phyloP scores from a whole-genome alignment of 2,113 vertebrate species.

The Plotosus lineatus region DNA sequence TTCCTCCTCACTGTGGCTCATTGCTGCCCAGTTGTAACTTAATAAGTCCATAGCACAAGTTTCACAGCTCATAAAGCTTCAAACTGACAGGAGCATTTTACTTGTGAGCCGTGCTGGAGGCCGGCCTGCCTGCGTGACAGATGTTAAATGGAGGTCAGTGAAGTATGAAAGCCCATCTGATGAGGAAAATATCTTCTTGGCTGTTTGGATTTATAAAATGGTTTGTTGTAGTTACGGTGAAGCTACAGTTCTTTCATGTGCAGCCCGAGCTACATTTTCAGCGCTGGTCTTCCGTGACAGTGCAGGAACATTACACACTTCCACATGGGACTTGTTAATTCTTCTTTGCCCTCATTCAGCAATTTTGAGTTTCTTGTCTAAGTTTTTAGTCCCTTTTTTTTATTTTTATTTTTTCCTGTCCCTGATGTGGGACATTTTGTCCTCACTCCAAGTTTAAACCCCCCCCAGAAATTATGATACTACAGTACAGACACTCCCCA shows the following conservation, averaged over 20 bases:
- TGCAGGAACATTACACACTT: constrained; percentile 11
- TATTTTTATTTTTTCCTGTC: background rate
- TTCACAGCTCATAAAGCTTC: constrained; percentile 28
- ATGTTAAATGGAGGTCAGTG: constrained; percentile 16
- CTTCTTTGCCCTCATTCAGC: background rate
- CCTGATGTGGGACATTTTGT: no score
- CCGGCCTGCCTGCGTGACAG: background rate
- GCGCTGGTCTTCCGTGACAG: constrained; percentile 31
- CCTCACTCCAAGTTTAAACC: no score
- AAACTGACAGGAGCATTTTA: background rate
- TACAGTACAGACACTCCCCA: no score
- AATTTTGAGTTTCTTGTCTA: background rate
- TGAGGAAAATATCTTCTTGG: constrained; percentile 3
- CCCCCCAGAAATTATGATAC: no score
- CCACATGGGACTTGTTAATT: background rate
- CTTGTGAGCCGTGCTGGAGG: background rate
- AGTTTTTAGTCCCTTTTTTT: background rate
- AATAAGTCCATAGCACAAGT: constrained; percentile 2
- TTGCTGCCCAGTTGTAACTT: constrained; percentile 15
- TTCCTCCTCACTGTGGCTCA: background rate
- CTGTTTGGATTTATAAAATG: constrained; percentile 25
- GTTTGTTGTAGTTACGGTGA: constrained; percentile 22
- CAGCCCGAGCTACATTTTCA: background rate
- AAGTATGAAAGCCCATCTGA: constrained; percentile 26
- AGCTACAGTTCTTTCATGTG: constrained; percentile 18